Evolutionary conservation across 2,888 invertebrate genomes (phyloP).

Genomic region (Urechis unicinctus): DNA sequence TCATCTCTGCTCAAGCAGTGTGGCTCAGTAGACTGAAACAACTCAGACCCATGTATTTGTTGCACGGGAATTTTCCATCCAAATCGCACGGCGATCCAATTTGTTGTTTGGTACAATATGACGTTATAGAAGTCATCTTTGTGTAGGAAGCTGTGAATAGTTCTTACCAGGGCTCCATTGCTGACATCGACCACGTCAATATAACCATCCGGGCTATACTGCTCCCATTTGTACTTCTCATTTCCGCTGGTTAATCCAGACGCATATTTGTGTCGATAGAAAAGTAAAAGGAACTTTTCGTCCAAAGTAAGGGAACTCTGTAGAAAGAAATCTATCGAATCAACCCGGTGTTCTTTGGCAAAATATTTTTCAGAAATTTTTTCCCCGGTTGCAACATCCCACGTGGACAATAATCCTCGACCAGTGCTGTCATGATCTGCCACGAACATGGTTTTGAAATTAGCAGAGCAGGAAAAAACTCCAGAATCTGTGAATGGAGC

Average conservation of each 20-base stretch:
- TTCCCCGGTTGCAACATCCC: background rate
- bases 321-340: background rate
- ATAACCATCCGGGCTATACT: background rate
- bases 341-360: background rate
- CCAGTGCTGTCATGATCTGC: background rate
- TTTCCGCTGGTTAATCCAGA: background rate
- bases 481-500: background rate
- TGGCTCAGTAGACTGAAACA: too few species aligned
- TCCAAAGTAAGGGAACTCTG: background rate
- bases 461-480: background rate
- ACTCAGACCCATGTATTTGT: too few species aligned
- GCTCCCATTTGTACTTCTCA: background rate
- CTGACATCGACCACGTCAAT: background rate
- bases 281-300: background rate
- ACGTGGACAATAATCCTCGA: background rate
- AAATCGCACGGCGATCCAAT: slow-evolving; percentile 9
- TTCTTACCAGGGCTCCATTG: background rate
- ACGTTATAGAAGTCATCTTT: background rate
- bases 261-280: background rate
- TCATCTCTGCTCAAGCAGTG: too few species aligned
- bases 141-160: background rate
- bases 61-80: slow-evolving; percentile 67
- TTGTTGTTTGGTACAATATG: background rate
- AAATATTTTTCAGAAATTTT: background rate
- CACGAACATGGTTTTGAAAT: background rate